Base-by-base conservation (phyloP, 2,797 vertebrate species). In the Xiphophorus birchmanni region DNA sequence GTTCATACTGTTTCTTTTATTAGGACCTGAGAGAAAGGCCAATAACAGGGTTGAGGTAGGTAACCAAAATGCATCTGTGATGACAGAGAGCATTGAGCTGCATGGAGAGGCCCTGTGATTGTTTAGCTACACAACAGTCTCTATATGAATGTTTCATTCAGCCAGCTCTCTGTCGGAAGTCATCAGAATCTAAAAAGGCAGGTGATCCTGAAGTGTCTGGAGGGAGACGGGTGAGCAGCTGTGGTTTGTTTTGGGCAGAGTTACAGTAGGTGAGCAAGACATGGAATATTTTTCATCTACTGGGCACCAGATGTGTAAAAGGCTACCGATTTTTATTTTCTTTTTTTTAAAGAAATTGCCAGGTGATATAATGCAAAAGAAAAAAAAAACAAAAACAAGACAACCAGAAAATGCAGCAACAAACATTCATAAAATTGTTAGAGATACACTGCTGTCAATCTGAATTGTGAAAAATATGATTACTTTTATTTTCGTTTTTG, bases 41-140 rank as follows among this genome's bases (percentile, higher is more conserved):
- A 86, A 90, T 85, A 89, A 79, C 91, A 85, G 86, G 78, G 86
- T 86, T 94, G 95, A 97, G 96, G 96, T 96, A 96, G 95, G 92
- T 94, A 87, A 93, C 91, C 90, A 87, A 89, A 82, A 93, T 89
- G 88, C 85, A 90, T 87, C 85, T 78, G 77, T 83, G 88, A 89
- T 6, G n/a, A 32, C 77, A 72, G 71, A 47, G 76, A 77, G 63
- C 73, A 81, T 73, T 86, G 83, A 83, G 85, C 60, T 0, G 1
- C 50, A 21, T 44, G 82, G 71, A 82, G 83, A 83, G 74, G 63
- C 82, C 69, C 76, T 73, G 86, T 60, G 63, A 79, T 81, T 56
- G 40, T 42, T 80, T 45, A 74, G 69, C 42, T 77, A 77, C 47
- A 50, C 56, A 73, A 76, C 50, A 21, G 81, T 79, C 60, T 72